phyloP scores from a whole-genome alignment of 2,113 vertebrate species.

The Colaptes auratus region DNA sequence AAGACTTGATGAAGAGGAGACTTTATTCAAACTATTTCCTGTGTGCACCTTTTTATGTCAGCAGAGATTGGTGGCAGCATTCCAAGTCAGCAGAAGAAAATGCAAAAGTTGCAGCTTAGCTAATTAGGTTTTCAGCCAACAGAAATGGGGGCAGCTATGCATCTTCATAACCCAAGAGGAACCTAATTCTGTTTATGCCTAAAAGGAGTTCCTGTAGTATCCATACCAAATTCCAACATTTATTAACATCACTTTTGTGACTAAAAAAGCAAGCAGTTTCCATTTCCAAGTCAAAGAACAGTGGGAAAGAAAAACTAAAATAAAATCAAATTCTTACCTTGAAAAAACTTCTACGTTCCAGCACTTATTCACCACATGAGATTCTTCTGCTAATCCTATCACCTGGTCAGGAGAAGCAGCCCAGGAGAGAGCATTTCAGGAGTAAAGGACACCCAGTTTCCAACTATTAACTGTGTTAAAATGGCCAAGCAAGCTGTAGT shows the following conservation, averaged over 20 bases:
- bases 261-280: background rate
- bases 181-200: background rate
- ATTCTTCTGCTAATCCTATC: background rate
- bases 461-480: background rate
- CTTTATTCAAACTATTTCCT: too few species aligned
- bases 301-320: background rate
- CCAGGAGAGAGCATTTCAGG: background rate
- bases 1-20: too few species aligned
- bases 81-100: conserved; percentile 12
- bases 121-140: background rate
- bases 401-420: background rate
- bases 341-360: background rate
- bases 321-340: background rate
- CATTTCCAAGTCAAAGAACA: background rate
- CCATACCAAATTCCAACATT: background rate
- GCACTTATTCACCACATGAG: background rate
- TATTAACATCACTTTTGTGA: background rate
- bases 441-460: background rate
- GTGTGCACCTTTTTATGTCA: background rate
- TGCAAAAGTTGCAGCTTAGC: background rate
- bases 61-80: background rate
- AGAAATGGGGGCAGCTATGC: background rate
- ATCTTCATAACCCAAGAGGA: background rate
- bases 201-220: background rate
- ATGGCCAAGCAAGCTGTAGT: background rate